Evolutionary conservation across 2,113 vertebrate species (phyloP).

Genomic region (Cinclus mexicanus): DNA sequence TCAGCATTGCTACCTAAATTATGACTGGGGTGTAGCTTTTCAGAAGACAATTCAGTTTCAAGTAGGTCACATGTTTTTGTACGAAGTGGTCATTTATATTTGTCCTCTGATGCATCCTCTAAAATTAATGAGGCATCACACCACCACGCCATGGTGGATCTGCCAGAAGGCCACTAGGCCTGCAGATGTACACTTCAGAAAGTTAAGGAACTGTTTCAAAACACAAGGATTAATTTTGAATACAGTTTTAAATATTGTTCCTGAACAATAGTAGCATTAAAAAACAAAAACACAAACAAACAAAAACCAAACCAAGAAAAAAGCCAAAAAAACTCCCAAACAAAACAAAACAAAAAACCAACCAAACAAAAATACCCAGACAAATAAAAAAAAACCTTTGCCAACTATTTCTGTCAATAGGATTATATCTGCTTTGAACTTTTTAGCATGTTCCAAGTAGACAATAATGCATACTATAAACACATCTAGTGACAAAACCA

Average conservation of each 20-base stretch:
- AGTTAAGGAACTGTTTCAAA: background rate
- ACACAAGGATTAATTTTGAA: background rate
- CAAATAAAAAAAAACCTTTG: background rate
- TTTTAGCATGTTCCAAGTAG: background rate
- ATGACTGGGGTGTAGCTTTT: background rate
- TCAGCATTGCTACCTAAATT: background rate
- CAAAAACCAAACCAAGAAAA: background rate
- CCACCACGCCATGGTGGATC: background rate
- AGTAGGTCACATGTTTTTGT: background rate
- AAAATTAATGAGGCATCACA: background rate
- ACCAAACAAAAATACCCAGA: background rate
- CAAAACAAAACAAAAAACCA: background rate
- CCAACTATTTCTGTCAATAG: background rate
- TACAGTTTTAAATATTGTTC: background rate
- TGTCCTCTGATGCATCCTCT: background rate
- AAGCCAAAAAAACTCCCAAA: background rate
- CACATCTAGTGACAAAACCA: background rate
- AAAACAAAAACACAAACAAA: background rate
- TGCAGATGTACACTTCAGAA: background rate
- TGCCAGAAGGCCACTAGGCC: background rate
- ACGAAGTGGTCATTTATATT: background rate
- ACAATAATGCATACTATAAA: background rate
- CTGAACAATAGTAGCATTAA: background rate
- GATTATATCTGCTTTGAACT: background rate
- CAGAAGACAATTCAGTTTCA: background rate